Evolutionary conservation across 35 echinoderm and acorn worm species (phyloP).

Genomic region (Patiria miniata): DNA sequence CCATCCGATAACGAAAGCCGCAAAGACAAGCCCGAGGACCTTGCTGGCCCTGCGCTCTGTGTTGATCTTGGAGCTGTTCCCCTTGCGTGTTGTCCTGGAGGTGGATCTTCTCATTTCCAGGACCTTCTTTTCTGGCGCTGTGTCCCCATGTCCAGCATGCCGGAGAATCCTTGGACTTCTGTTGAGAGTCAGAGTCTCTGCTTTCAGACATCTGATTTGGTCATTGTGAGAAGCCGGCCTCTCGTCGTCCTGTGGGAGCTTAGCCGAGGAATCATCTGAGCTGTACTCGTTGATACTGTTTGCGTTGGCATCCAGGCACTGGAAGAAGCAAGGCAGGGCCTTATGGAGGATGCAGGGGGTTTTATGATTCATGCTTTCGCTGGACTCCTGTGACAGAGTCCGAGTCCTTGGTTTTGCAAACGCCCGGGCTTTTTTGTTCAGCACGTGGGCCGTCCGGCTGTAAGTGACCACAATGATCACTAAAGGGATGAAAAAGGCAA

Average conservation of each 20-base stretch:
- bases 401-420: background rate
- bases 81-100: background rate
- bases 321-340: background rate
- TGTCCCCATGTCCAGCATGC: too few relatives aligned
- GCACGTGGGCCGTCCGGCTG: conserved; percentile 53
- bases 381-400: background rate
- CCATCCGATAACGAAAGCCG: conserved; percentile 76
- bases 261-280: background rate
- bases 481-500: conserved; percentile 82
- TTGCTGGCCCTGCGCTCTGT: conserved; percentile 79
- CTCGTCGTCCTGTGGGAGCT: background rate
- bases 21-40: conserved; percentile 79
- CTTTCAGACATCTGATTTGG: background rate
- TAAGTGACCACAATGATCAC: conserved; percentile 70
- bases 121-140: background rate
- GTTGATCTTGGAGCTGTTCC: conserved; percentile 1
- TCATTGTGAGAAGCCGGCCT: background rate
- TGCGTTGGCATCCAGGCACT: background rate
- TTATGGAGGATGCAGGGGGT: background rate
- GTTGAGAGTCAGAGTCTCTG: background rate
- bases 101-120: background rate
- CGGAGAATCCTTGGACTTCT: conserved; percentile 1
- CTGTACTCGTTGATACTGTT: background rate
- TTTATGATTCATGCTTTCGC: background rate
- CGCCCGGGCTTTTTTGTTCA: conserved; percentile 51